Conservation (phyloP, 2,113 vertebrate species). For the Ursus arctos region DNA sequence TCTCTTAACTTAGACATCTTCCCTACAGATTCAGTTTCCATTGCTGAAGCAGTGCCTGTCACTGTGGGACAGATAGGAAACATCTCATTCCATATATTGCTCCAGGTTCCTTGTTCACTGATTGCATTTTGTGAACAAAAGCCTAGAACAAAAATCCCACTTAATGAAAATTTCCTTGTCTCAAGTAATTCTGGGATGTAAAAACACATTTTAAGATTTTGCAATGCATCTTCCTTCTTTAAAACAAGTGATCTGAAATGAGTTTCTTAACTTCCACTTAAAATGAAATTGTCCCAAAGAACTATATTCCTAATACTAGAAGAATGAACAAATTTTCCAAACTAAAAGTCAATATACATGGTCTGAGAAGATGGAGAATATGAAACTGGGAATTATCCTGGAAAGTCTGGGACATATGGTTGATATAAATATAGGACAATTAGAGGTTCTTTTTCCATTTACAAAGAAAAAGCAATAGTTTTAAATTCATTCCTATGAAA, state of each 20-base stretch:
- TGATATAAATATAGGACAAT: constrained; percentile 63
- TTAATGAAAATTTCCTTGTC: background rate
- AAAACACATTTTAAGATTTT: constrained; percentile 11
- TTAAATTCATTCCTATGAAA: constrained; percentile 64
- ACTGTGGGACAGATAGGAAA: background rate
- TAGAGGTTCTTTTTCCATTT: constrained; percentile 72
- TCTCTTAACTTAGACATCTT: background rate
- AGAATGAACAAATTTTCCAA: constrained; percentile 45
- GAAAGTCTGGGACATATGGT: constrained; percentile 55
- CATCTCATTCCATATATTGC: background rate
- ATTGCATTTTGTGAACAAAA: background rate
- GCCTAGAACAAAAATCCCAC: background rate
- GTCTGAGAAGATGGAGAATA: background rate
- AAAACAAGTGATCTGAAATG: constrained; percentile 1
- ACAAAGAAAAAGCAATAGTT: constrained; percentile 54
- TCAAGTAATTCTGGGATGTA: background rate
- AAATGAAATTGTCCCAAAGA: constrained; percentile 38
- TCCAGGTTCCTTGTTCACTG: background rate
- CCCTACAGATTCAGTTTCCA: background rate
- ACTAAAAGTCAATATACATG: constrained; percentile 3
- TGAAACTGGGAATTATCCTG: constrained; percentile 37
- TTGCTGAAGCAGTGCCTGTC: background rate
- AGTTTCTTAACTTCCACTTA: constrained; percentile 35
- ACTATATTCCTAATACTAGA: background rate
- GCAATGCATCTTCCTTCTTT: background rate